phyloP scores from a whole-genome alignment of 2,888 invertebrate species.

The Sarcophaga carnaria region DNA sequence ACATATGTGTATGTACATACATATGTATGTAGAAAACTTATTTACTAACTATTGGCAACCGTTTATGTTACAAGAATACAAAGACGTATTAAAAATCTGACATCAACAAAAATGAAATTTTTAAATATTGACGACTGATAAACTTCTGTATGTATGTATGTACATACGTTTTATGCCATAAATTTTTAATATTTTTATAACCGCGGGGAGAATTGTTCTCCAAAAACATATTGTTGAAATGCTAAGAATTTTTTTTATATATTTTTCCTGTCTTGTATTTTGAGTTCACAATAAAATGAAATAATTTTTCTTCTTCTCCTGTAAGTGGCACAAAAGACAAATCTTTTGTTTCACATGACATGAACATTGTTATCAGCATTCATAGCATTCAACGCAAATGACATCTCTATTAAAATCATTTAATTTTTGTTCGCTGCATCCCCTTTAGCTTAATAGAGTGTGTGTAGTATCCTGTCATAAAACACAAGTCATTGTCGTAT shows the following conservation, averaged over 20 bases:
- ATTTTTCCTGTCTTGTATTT: neutral
- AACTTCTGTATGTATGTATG: neutral
- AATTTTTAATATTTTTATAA: constrained; percentile 35
- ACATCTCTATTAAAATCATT: constrained; percentile 12
- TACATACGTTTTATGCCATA: neutral
- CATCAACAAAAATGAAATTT: constrained; percentile 33
- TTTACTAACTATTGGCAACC: neutral
- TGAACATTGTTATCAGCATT: neutral
- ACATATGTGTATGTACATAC: neutral
- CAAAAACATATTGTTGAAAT: constrained; percentile 11
- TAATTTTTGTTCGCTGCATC: neutral
- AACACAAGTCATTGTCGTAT: constrained; percentile 32
- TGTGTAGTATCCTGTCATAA: constrained; percentile 4
- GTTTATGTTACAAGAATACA: constrained; percentile 6
- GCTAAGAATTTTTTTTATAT: neutral
- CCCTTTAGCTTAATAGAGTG: neutral
- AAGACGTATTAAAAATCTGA: neutral
- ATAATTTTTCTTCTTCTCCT: neutral
- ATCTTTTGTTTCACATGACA: constrained; percentile 41
- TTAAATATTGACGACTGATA: constrained; percentile 13
- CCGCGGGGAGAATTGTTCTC: neutral
- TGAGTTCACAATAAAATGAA: neutral
- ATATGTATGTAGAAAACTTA: neutral
- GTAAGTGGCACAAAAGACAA: neutral
- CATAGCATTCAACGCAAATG: neutral